Percentiles rank a stretch among this genome's conserved stretches.
Evolutionary conservation across 2,888 invertebrate genomes (phyloP).

Genomic region (Octonoba sinensis): DNA sequence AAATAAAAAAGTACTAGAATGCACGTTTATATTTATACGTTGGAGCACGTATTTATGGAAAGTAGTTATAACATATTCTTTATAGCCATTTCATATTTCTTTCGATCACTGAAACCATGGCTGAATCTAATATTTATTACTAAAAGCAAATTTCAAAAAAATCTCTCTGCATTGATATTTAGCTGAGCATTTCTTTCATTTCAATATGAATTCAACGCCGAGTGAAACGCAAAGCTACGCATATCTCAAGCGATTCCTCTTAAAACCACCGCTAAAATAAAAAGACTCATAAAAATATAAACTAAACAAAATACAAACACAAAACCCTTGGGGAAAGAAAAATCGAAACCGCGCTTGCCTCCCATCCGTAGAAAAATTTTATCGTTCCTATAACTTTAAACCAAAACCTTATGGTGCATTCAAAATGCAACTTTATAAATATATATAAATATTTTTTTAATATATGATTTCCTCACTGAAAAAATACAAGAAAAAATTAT

Average conservation of each 20-base stretch:
- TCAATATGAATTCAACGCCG: too few relatives aligned
- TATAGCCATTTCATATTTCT: too few relatives aligned
- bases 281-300: slow-evolving; percentile 27
- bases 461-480: slow-evolving; percentile 8
- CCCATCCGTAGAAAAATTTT: slow-evolving; percentile 50
- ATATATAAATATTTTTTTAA: slow-evolving; percentile 51
- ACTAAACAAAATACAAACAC: slow-evolving; percentile 17
- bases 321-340: background rate
- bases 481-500: slow-evolving; percentile 5
- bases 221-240: background rate
- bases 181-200: too few relatives aligned
- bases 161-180: too few relatives aligned
- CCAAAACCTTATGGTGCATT: slow-evolving; percentile 36
- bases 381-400: slow-evolving; percentile 56
- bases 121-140: too few relatives aligned
- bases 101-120: too few relatives aligned
- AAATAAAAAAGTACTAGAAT: too few relatives aligned
- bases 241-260: slow-evolving; percentile 14
- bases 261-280: slow-evolving; percentile 28
- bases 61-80: too few relatives aligned
- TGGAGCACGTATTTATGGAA: too few relatives aligned
- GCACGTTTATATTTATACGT: too few relatives aligned
- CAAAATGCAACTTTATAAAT: slow-evolving; percentile 59
- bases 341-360: slow-evolving; percentile 29
- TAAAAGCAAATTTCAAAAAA: too few relatives aligned